Evolutionary conservation across 2,797 vertebrate species (phyloP), one percentile per base, ranked within the genome.

Genomic region (Manis pentadactyla): DNA sequence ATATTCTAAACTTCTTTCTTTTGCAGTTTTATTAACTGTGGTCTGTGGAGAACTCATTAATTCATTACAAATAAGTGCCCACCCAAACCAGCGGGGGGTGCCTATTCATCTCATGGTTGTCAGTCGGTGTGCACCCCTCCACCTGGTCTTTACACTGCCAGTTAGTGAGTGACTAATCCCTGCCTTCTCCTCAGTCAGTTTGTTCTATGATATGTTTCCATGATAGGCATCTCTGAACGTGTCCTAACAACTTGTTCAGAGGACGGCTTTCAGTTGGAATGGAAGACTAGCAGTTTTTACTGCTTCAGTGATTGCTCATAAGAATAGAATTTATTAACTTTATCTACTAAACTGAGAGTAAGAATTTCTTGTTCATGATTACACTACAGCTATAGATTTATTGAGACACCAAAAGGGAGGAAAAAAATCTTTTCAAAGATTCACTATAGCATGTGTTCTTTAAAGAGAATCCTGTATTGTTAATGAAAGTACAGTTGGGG

Each of bases 211-310:
- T 81, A 14, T 66, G 83, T 95, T 82, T 81, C 81, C 34, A 29
- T 68, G 83, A 92, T 90, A 94, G 89, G 55, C 95, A 94, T 97
- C 94, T 97, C 82, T 71, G 93, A 96, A 97, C 96, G 17, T 97
- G 96, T 97, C 86, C 68, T 94, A 96, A 97, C 96, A 97, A 34
- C 79, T 82, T 94, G 73, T 92, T 93, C 94, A 82, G 75, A 94
- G 83, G 86, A 91, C 95, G 34, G 23, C 86, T 95, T 97, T 95
- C 88, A 29, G 86, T 21, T 64, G 34, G 88, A 97, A 93, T 87
- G 49, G 83, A 92, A 97, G 79, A 66, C 86, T 92, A 85, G 96
- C 85, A 68, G 90, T 95, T 92, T 97, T 94, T 97, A 85, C 83
- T 95, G 89, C 75, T 90, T 55, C 53, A 39, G 5, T 69, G 37